Base-by-base conservation (phyloP, 2,797 vertebrate genomes). In the Malacoctenus gilli region DNA sequence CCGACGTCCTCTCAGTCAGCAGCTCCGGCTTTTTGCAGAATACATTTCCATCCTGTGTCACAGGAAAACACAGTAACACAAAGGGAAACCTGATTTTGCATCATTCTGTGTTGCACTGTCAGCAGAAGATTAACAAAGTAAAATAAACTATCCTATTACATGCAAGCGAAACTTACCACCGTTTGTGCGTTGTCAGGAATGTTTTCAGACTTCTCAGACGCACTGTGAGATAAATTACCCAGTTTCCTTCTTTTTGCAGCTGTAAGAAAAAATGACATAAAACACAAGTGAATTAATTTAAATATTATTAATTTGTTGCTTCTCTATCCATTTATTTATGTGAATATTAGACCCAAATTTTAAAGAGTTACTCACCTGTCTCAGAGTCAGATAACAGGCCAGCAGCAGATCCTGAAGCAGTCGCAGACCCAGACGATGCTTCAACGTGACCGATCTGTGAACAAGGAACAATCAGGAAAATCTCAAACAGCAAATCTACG, bases 191-290 rank as follows among this genome's bases (percentile, higher is more conserved):
- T 74, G 34, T 79, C 76, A 0, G 62, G 12, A 59, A 75, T 3
- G 10, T 77, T 87, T 44, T 87, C 82, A 4, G 59, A 55, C 25
- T 64, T 82, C 19, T 80, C 82, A 0, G 57, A 30, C 12, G 61
- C 5, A 46, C 19, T 40, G 18, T 87, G 79, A 3, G 80, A 77
- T 56, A 75, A 74, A n/a, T 65, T 48, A 36, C 61, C 70, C 72
- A 91, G 44, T 75, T 86, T 92, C 50, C 85, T 90, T 56, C 72
- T 90, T 71, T 93, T 93, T 38, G 79, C 77, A 44, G 25, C 89
- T 85, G 20, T 39, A 34, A 39, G 11, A 60, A 47, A 55, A 58
- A 40, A 34, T 10, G 6, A 49, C 2, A 54, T 3, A 13, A 60
- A 56, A 1, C 13, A 11, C 3, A 0, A 38, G 4, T 44, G 22